Evolutionary conservation across 2,113 vertebrate species (phyloP), one percentile per base, ranked within the genome.

Genomic region (Entomyzon cyanotis): DNA sequence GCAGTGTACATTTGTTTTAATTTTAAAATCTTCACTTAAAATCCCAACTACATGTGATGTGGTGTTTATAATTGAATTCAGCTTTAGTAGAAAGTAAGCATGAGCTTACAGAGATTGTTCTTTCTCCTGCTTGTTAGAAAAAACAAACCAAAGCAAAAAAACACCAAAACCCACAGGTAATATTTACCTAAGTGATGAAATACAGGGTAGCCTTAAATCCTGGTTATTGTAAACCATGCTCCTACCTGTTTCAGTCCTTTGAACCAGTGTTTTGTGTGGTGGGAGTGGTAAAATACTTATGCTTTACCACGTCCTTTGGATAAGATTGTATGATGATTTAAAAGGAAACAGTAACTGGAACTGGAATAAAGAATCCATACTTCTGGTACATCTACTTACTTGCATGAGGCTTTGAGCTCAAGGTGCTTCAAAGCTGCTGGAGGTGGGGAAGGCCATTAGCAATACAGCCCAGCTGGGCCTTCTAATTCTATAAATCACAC

Each of bases 1-100:
- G 22, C 53, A 15, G 21, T 28, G 53, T 73, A 14, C 7, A 5
- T 73, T 71, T 77, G 12, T 50, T 92, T 85, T 25, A 46, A 49
- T 64, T 83, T 64, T 58, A 58, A 91, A 73, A 80, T 83, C 20
- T 64, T 74, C 27, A 55, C 21, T 56, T 89, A 52, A 79, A 88
- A 55, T 56, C 44, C 30, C 39, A 86, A 2, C 35, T 67, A 10
- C 1, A 0, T 0, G 0, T 53, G 7, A 73, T 41, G 21, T 63
- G 14, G 12, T 68, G 50, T 22, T 70, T 69, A 42, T 42, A 42
- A 41, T 44, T 62, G 31, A 83, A 49, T 69, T 86, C 7, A 59
- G 15, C 35, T 85, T 91, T 62, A 80, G 47, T 30, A 62, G n/a
- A 80, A 63, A 42, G 5, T 55, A 52, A 80, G 8, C 35, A 20